Evolutionary conservation across 2,113 vertebrate species (phyloP).

Genomic region (Pycnonotus jocosus): DNA sequence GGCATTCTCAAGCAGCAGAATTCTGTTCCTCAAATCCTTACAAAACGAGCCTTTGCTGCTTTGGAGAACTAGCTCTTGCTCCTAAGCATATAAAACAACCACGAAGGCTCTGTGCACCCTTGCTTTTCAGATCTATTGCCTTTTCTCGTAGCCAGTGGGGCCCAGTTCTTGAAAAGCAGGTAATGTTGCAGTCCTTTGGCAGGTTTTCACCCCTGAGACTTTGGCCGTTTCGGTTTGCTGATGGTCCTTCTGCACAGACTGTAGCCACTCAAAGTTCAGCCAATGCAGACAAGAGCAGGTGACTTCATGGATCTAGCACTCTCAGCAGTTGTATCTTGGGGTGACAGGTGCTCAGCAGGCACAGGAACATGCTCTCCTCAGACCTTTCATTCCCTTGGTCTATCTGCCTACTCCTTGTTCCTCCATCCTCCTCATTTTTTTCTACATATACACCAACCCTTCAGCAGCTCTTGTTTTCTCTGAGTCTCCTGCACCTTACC

Average conservation of each 20-base stretch:
- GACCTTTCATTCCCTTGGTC: background rate
- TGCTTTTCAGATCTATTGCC: background rate
- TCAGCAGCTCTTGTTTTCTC: background rate
- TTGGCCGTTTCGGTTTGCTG: background rate
- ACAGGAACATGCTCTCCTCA: background rate
- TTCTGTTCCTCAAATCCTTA: background rate
- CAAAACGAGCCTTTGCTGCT: background rate
- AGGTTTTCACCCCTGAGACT: background rate
- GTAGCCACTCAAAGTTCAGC: background rate
- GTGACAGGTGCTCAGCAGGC: background rate
- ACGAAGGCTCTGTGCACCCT: background rate
- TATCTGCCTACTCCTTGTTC: background rate
- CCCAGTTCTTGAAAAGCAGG: background rate
- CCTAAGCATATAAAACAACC: background rate
- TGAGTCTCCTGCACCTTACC: background rate
- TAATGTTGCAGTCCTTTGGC: background rate
- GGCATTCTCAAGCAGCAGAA: background rate
- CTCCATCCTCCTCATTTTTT: background rate
- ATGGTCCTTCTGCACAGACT: background rate
- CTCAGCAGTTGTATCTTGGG: background rate
- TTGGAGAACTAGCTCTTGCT: background rate
- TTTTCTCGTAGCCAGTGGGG: background rate
- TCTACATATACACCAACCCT: background rate
- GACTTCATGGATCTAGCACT: background rate
- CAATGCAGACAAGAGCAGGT: background rate